Base-by-base conservation (phyloP, 2,888 invertebrate species). In the Rhagonycha lutea region DNA sequence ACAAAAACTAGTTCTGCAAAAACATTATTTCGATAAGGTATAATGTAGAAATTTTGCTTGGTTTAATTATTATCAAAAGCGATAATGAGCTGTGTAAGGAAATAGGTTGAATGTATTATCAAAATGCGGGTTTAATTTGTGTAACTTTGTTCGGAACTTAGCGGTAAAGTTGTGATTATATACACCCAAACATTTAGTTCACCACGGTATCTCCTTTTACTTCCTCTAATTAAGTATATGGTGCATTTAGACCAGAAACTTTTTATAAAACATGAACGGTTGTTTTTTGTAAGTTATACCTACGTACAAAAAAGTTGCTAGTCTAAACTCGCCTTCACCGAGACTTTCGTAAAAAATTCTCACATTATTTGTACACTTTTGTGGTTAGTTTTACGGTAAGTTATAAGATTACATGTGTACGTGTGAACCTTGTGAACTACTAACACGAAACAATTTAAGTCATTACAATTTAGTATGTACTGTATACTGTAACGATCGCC, bases 131-230 rank as follows among this genome's bases (percentile, higher is more conserved):
- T 76, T 76, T 72, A 72, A 77, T 71, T 80, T 80, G 79, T 81
- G 81, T 81, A 82, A 81, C 79, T 73, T 71, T 71, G 75, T 81
- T 80, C 82, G 83, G 83, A 82, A 83, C 81, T 78, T 80, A 79
- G 75, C 71, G 77, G 78, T 78, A 80, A 76, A 69, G 78, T 75
- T 78, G 76, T 78, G 77, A 79, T 78, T 80, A 78, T 24, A 60
- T 14, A 62, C 68, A 72, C 60, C 63, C 78, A 78, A 80, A 78
- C 65, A 81, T 80, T 79, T 78, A 81, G 81, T 82, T 83, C 82
- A 82, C 81, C 82, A 80, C 80, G 83, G 81, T 84, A 82, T 83
- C 83, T 69, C 68, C 80, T 81, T 81, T 83, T 80, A 82, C 83
- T 84, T 85, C 85, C 84, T 85, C 12, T 65, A 65, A 12, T 65